Evolutionary conservation across 2,113 vertebrate species (phyloP).

Genomic region (Misgurnus mizolepis): DNA sequence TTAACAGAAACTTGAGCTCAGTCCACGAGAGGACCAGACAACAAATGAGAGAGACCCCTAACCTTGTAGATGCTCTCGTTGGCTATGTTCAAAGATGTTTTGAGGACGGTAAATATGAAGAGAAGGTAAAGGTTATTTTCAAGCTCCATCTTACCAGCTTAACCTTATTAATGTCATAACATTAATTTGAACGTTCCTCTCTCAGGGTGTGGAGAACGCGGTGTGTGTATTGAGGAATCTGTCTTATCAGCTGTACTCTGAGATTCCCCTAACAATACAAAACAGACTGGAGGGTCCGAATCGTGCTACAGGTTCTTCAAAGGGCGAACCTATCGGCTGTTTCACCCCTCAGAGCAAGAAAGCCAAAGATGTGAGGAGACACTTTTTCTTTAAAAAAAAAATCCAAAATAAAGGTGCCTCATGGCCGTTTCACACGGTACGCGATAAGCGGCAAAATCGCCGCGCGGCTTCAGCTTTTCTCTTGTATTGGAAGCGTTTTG

Average conservation of each 20-base stretch:
- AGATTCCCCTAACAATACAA: constrained; percentile 81
- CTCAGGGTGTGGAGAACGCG: constrained; percentile 89
- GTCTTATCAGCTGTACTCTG: constrained; percentile 90
- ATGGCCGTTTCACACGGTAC: too few relatives aligned
- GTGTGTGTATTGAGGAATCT: constrained; percentile 93
- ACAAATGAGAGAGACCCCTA: constrained; percentile 84
- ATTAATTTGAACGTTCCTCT: background rate
- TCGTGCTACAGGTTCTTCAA: constrained; percentile 56
- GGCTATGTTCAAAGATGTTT: constrained; percentile 80
- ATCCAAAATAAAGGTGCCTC: too few relatives aligned
- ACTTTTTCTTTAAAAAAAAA: background rate
- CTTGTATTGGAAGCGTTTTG: too few relatives aligned
- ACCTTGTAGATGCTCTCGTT: constrained; percentile 89
- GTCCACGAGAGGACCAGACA: constrained; percentile 87
- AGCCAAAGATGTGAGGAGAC: constrained; percentile 74
- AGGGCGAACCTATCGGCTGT: constrained; percentile 84
- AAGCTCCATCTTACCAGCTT: background rate
- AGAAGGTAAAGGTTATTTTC: constrained; percentile 78
- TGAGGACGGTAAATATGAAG: constrained; percentile 77
- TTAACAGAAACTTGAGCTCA: constrained; percentile 89
- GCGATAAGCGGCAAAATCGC: too few relatives aligned
- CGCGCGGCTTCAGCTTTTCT: too few relatives aligned
- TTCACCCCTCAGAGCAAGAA: constrained; percentile 88
- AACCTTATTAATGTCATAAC: background rate
- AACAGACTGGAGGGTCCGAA: constrained; percentile 83